Evolutionary conservation across 2,113 vertebrate genomes (phyloP), one percentile per base, ranked within the genome.

Genomic region (Myiozetetes cayanensis): DNA sequence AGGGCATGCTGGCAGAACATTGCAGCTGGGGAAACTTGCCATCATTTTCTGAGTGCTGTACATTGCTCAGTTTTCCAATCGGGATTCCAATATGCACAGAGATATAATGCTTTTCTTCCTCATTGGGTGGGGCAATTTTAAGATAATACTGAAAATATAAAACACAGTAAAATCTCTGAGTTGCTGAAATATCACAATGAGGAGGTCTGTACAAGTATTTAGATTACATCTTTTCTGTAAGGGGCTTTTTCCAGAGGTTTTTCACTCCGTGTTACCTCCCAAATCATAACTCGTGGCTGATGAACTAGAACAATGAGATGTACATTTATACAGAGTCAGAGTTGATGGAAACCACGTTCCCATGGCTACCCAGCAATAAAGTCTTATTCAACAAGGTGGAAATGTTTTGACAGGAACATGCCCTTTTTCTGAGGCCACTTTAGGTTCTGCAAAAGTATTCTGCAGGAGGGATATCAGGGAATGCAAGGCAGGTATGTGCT

Each of bases 401-500:
- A 96, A 74, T 3, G 27, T 85, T 89, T 80, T 79, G 35, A 63
- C 15, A 49, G 67, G 35, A 87, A n/a, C 17, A 28, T 37, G 33
- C 8, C 37, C 25, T 39, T 76, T 87, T 85, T 62, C 76, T 80
- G 63, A 74, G 31, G 23, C 18, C 15, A 37, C 44, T 49, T 79
- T 14, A 66, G 28, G 31, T 58, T 73, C 20, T 62, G 37, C 28
- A 58, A 41, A 92, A 88, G 20, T 76, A 79, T 86, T 96, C 41
- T 46, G 15, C 37, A 30, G 58, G 15, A 66, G 3, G 15, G 9
- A 4, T 61, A 41, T 46, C 31, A 43, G 35, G 66, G 15, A 1
- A 2, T 1, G 3, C 0, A 0, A 47, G 58, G 33, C 33, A 77
- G 71, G 22, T 24, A 28, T 33, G 17, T 87, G 43, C 50, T 78